phyloP scores from a whole-genome alignment of 1,140 invertebrate genomes.

The Drosophila teissieri region DNA sequence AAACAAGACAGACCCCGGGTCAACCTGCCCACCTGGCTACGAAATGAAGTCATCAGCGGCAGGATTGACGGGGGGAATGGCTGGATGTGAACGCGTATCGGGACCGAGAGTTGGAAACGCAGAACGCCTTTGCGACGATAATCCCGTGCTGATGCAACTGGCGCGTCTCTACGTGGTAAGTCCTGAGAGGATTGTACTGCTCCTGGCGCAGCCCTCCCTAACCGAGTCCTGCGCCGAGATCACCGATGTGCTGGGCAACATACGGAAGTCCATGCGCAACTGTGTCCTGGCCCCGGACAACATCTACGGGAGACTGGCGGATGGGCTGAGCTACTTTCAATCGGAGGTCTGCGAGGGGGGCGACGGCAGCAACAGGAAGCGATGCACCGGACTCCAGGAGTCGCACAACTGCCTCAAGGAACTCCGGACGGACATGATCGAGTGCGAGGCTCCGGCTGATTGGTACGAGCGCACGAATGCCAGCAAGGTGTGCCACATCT shows the following conservation, averaged over 20 bases:
- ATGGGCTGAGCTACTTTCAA: constrained; percentile 59
- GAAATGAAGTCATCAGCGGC: constrained; percentile 5
- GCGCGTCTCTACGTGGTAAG: constrained; percentile 73
- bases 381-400: constrained; percentile 47
- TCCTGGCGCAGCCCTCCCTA: constrained; percentile 60
- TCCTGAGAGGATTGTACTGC: constrained; percentile 74
- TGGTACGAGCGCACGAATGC: constrained; percentile 74
- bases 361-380: constrained; percentile 46
- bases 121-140: constrained; percentile 64
- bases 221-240: constrained; percentile 54
- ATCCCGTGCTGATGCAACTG: constrained; percentile 72
- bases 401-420: constrained; percentile 66
- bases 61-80: too few relatives aligned
- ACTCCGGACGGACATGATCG: constrained; percentile 75
- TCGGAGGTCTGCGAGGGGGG: constrained; percentile 54
- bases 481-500: constrained; percentile 53
- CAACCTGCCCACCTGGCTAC: constrained; percentile 62
- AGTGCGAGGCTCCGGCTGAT: constrained; percentile 77
- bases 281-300: constrained; percentile 61
- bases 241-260: constrained; percentile 53
- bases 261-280: constrained; percentile 29
- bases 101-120: not conserved
- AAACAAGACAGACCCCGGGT: not conserved
- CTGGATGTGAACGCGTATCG: not conserved
- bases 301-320: constrained; percentile 61